Conservation (phyloP, 2,113 vertebrate genomes). For the Notothenia rossii region DNA sequence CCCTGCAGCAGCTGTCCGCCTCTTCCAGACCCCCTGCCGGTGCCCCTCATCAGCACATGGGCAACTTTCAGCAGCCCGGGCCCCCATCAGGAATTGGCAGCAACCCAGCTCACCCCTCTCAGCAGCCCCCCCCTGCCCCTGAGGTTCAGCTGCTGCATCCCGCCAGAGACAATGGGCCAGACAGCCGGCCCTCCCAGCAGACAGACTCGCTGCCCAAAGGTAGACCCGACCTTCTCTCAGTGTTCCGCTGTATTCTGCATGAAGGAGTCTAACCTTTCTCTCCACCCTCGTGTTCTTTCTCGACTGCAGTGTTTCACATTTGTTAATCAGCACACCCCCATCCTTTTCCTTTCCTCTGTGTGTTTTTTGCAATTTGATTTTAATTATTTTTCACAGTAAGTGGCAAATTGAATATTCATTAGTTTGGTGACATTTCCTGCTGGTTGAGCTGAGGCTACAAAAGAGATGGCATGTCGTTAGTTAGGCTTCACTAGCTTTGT, state of each 20-base stretch:
- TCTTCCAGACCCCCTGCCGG: constrained; percentile 89
- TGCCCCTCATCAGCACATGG: constrained; percentile 80
- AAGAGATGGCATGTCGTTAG: neutral
- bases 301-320: constrained; percentile 1
- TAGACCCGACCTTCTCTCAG: constrained; percentile 60
- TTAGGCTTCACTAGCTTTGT: neutral
- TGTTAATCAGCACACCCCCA: constrained; percentile 14
- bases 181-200: constrained; percentile 66
- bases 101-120: constrained; percentile 72
- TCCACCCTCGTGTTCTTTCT: neutral
- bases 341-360: neutral
- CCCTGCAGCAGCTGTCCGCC: constrained; percentile 97
- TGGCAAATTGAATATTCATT: constrained; percentile 69
- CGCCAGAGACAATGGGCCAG: constrained; percentile 74
- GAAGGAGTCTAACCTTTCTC: constrained; percentile 35
- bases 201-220: constrained; percentile 73
- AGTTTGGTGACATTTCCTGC: constrained; percentile 24
- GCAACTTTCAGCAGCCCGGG: constrained; percentile 81
- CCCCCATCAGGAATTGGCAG: constrained; percentile 79
- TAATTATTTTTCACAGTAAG: constrained; percentile 56
- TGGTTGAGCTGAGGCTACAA: constrained; percentile 28
- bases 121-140: constrained; percentile 66
- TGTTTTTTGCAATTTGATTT: constrained; percentile 39
- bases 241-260: constrained; percentile 37
- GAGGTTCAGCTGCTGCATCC: constrained; percentile 81